Evolutionary conservation across 2,113 vertebrate genomes (phyloP).

Genomic region (Cyprinodon variegatus): DNA sequence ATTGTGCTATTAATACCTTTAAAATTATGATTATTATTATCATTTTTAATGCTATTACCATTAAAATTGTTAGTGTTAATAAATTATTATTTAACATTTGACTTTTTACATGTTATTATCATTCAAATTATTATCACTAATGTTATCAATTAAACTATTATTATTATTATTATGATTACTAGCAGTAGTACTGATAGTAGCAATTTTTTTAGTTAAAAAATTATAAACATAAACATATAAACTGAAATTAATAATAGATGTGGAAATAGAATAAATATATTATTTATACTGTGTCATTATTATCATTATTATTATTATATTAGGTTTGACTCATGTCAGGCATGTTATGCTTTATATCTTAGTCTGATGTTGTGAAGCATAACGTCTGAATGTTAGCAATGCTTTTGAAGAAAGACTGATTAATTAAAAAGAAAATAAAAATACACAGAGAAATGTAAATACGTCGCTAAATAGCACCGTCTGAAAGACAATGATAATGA

Average conservation of each 20-base stretch:
- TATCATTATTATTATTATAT: not conserved
- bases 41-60: not conserved
- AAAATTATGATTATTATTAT: not conserved
- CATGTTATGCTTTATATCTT: not conserved
- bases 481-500: constrained; percentile 10
- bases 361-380: not conserved
- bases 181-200: too few species aligned
- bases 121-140: too few species aligned
- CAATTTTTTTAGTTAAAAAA: too few species aligned
- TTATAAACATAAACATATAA: too few species aligned
- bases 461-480: constrained; percentile 19
- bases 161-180: too few species aligned
- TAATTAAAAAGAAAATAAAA: not conserved
- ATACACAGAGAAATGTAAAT: constrained; percentile 35
- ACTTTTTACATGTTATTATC: too few species aligned
- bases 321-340: not conserved
- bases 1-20: not conserved
- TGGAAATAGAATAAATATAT: too few species aligned
- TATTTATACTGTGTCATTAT: too few species aligned
- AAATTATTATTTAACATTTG: not conserved
- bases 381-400: not conserved
- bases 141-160: too few species aligned
- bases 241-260: too few species aligned
- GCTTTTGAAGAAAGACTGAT: not conserved
- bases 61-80: constrained; percentile 3